A percentile compares a stretch with the other conserved stretches of the same genome.
These are phyloP conservation scores for Petrophora chlorosata DNA, from an alignment of 2,888 invertebrate species.

Conservation along the genomic window DNA sequence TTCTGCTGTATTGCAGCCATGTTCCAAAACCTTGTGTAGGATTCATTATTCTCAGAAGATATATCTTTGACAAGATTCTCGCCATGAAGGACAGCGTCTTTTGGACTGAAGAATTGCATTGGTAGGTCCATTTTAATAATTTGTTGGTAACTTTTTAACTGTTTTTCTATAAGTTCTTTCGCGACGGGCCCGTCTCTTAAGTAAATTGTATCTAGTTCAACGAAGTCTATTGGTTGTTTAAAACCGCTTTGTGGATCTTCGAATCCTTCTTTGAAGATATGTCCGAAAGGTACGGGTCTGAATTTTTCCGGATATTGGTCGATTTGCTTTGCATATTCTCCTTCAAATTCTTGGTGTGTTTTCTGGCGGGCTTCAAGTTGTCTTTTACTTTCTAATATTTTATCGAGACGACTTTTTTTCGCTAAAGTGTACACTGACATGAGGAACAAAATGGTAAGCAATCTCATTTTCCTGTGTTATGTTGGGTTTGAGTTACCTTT, in stretches of 20 bases:
- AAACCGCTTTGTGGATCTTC: slow-evolving; percentile 34
- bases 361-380: background rate
- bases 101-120: background rate
- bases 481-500: slow-evolving; percentile 3
- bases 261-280: slow-evolving; percentile 50
- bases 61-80: background rate
- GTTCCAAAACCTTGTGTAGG: slow-evolving; percentile 3
- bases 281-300: slow-evolving; percentile 56
- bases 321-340: no score
- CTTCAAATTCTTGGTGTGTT: background rate
- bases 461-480: slow-evolving; percentile 43
- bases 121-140: background rate
- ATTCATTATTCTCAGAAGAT: slow-evolving; percentile 1
- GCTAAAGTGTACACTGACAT: slow-evolving; percentile 32
- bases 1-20: slow-evolving; percentile 22
- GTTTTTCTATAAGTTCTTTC: slow-evolving; percentile 7
- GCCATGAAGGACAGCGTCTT: background rate
- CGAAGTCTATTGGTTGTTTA: slow-evolving; percentile 43
- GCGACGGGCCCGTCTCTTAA: background rate
- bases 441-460: slow-evolving; percentile 35
- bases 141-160: background rate
- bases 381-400: background rate
- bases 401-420: slow-evolving; percentile 13
- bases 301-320: no score
- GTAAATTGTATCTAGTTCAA: slow-evolving; percentile 35